Conservation (phyloP, 2,888 invertebrate genomes). For the Leptinotarsa peninsularis region DNA sequence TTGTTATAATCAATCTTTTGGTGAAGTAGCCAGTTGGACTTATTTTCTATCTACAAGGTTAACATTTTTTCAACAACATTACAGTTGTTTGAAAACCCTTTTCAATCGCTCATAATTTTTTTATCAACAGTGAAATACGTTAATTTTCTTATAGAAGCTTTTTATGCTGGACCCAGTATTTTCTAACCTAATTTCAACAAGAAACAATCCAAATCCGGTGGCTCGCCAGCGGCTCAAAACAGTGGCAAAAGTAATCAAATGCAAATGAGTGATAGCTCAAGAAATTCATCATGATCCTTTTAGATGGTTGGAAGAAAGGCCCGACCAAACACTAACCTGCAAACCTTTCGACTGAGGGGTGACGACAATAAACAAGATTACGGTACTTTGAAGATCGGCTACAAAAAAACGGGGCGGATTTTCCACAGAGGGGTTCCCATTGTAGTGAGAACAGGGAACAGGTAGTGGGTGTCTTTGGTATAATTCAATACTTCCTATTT, state of each 20-base stretch:
- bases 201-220: too few species aligned
- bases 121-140: too few species aligned
- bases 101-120: too few species aligned
- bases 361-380: conserved; percentile 32
- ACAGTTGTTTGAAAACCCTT: too few species aligned
- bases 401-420: conserved; percentile 28
- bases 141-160: too few species aligned
- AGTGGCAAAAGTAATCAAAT: not conserved
- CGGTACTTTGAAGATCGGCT: conserved; percentile 32
- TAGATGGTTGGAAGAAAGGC: conserved; percentile 19
- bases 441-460: conserved; percentile 24
- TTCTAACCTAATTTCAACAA: too few species aligned
- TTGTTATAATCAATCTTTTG: too few species aligned
- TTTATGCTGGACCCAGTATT: too few species aligned
- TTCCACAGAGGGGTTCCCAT: conserved; percentile 22
- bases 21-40: too few species aligned
- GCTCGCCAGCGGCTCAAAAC: not conserved
- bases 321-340: conserved; percentile 27
- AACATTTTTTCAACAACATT: too few species aligned
- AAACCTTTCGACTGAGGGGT: conserved; percentile 26
- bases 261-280: not conserved
- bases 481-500: not conserved
- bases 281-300: conserved; percentile 29
- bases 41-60: too few species aligned
- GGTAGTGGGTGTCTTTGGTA: conserved; percentile 33